Percentiles rank a stretch among this genome's conserved stretches.
Conservation (phyloP, 2,113 vertebrate species). For the Myrmophylax atrothorax region DNA sequence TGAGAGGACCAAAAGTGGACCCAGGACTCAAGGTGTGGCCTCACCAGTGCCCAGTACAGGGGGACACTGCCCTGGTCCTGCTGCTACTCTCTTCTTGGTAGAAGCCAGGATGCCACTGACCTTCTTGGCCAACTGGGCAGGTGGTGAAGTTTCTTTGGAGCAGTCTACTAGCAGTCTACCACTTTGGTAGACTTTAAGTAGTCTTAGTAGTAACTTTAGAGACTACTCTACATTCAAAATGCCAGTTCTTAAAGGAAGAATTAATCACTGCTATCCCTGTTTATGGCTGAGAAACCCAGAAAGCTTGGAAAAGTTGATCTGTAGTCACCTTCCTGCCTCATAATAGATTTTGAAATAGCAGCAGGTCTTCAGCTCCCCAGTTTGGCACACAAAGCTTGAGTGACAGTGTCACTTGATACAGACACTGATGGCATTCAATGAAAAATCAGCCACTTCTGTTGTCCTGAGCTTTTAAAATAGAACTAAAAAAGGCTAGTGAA, state of each 20-base stretch:
- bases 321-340: background rate
- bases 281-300: background rate
- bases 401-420: rapidly evolving
- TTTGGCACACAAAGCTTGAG: background rate
- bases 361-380: background rate
- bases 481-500: too few relatives aligned
- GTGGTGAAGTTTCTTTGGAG: background rate
- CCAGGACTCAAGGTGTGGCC: background rate
- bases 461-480: background rate
- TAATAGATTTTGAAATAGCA: background rate
- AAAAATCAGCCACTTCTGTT: background rate
- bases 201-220: background rate
- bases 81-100: background rate
- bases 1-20: background rate
- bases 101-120: background rate
- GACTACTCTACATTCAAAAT: background rate
- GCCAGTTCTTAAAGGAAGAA: background rate
- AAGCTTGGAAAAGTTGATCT: background rate
- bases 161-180: background rate
- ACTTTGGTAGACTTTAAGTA: too few relatives aligned
- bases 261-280: background rate
- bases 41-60: background rate
- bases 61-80: background rate
- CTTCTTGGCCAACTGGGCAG: background rate
- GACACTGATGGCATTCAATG: background rate